phyloP scores from a whole-genome alignment of 1,140 invertebrate species.

The Drosophila repleta region DNA sequence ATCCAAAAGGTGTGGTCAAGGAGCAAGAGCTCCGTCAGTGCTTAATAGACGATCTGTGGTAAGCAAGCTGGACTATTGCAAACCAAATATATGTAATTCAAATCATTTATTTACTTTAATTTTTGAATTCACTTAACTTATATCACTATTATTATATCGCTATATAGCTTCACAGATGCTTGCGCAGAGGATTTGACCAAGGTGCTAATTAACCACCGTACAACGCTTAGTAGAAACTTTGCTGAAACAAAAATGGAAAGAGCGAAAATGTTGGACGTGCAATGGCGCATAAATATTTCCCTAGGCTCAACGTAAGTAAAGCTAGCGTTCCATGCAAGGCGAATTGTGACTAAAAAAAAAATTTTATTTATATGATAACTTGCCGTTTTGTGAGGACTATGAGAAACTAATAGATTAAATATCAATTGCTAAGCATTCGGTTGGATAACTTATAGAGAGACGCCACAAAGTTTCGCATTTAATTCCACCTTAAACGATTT shows the following conservation, averaged over 20 bases:
- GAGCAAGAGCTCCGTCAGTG: conserved; percentile 73
- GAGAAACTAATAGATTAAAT: too few relatives aligned
- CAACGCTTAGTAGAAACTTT: conserved; percentile 75
- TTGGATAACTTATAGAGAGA: too few relatives aligned
- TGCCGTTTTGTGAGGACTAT: neutral
- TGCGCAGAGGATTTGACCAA: conserved; percentile 78
- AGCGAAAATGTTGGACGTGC: conserved; percentile 71
- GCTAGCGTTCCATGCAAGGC: too few relatives aligned
- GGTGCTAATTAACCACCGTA: conserved; percentile 75
- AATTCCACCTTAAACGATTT: too few relatives aligned
- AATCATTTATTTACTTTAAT: conserved; percentile 4
- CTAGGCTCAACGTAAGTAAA: conserved; percentile 59
- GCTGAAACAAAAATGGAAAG: conserved; percentile 74
- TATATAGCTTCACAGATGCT: conserved; percentile 65
- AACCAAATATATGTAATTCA: too few relatives aligned
- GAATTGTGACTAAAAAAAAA: too few relatives aligned
- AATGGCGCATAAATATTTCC: conserved; percentile 83
- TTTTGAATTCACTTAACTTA: neutral
- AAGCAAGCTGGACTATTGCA: too few relatives aligned
- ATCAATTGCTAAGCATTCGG: too few relatives aligned
- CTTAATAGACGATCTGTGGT: conserved; percentile 73
- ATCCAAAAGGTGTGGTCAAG: conserved; percentile 74
- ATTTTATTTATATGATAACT: too few relatives aligned
- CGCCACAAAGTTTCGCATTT: too few relatives aligned
- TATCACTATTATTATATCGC: neutral